Percentiles rank a stretch among this genome's conserved stretches.
phyloP scores from a whole-genome alignment of 2,113 vertebrate species.

The Serilophus lunatus region DNA sequence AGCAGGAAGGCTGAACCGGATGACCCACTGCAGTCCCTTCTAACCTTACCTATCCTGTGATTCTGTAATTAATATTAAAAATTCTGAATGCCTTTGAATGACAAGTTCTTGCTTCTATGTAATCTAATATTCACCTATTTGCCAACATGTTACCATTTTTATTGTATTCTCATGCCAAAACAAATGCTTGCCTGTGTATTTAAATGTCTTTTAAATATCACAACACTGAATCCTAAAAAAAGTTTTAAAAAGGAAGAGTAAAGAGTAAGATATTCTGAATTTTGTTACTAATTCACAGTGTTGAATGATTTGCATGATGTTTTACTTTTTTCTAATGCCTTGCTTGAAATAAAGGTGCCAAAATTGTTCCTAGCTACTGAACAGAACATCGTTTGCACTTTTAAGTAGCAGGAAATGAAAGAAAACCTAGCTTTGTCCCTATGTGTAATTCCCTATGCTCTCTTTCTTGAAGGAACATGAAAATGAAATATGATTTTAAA shows the following conservation, averaged over 20 bases:
- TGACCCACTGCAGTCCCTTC: background rate
- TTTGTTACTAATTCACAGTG: background rate
- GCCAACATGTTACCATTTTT: background rate
- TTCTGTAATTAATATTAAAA: background rate
- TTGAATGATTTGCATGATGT: background rate
- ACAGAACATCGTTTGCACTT: background rate
- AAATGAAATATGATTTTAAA: background rate
- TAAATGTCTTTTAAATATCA: conserved; percentile 9
- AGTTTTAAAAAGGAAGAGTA: background rate
- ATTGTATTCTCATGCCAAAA: background rate
- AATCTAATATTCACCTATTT: background rate
- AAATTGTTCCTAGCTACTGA: background rate
- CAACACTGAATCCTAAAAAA: background rate
- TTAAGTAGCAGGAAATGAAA: background rate
- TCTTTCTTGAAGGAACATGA: background rate
- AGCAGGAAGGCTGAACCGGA: background rate
- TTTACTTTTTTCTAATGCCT: background rate
- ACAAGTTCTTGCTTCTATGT: background rate
- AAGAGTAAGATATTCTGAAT: background rate
- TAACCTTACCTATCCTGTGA: background rate
- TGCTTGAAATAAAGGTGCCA: background rate
- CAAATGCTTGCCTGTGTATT: background rate
- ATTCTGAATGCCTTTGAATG: background rate
- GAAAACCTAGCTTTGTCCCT: background rate
- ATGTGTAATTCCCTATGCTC: background rate